Evolutionary conservation across 1,140 invertebrate species (phyloP), one percentile per base, ranked within the genome.

Genomic region (Dendroctonus valens): DNA sequence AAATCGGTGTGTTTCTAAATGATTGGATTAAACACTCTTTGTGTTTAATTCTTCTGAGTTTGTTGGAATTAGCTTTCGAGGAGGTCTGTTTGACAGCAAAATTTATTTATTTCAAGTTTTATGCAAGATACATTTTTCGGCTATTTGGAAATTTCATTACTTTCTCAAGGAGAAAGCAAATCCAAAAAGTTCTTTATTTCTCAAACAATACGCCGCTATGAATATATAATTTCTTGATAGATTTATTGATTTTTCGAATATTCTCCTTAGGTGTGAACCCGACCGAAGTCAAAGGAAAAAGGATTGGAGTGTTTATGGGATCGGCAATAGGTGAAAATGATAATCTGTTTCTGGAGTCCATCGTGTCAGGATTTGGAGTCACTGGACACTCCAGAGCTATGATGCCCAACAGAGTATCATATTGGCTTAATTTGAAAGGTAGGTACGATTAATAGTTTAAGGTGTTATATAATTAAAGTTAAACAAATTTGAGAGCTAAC

Each of bases 221-320:
- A 26, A 26, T 26, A 26, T 3, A n/a, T n/a, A n/a, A n/a, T n/a
- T n/a, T n/a, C n/a, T n/a, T n/a, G n/a, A n/a, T n/a, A n/a, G n/a
- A 26, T 26, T 26, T 26, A 1, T 26, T 26, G 26, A 26, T 2
- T 26, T 26, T 26, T 26, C 26, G 5, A 86, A 41, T 63, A 40
- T n/a, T 7, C 71, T 73, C 68, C 69, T 26, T 26, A 89, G 89
- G 88, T 69, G 72, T 89, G 3, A 88, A 86, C 74, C 89, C 86
- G 46, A 73, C 77, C 46, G 79, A 80, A 67, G 72, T 88, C 9
- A 81, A 80, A 68, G 89, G 85, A 40, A 84, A 79, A 67, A 87
- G 83, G 74, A 86, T 87, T 14, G 89, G 87, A 39, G 87, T 89
- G 8, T 90, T 84, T 73, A 83, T 89, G 69, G 87, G 86, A n/a